phyloP scores from a whole-genome alignment of 2,888 invertebrate species.

The Punctoribates punctum region DNA sequence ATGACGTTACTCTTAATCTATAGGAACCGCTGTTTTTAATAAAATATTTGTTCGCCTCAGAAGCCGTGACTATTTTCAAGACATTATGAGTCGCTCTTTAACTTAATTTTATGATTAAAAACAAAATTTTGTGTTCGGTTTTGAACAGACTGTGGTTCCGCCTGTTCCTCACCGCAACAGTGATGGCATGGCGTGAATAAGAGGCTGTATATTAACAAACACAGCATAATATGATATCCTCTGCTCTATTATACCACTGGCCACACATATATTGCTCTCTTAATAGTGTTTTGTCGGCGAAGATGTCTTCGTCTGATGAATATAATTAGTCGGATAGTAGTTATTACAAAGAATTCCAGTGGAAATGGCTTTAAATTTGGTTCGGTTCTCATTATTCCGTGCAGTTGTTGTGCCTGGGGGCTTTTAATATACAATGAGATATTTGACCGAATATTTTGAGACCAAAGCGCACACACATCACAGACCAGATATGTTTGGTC shows the following conservation, averaged over 20 bases:
- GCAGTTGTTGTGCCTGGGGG: background rate
- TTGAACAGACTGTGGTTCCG: background rate
- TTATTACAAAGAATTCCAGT: background rate
- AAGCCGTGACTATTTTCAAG: constrained; percentile 30
- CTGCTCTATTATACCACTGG: background rate
- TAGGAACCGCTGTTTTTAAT: background rate
- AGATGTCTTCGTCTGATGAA: background rate
- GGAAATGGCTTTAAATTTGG: background rate
- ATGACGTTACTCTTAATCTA: background rate
- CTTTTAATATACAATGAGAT: constrained; percentile 11
- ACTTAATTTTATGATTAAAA: constrained; percentile 24
- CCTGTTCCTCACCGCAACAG: background rate
- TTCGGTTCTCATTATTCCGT: background rate
- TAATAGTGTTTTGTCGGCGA: background rate
- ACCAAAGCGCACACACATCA: background rate
- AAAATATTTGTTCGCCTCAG: constrained; percentile 9
- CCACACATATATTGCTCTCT: constrained; percentile 1
- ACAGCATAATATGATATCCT: background rate
- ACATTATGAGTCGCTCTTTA: constrained; percentile 5
- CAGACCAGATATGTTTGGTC: background rate
- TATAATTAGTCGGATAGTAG: constrained; percentile 15
- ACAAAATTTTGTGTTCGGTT: background rate
- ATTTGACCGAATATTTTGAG: constrained; percentile 23
- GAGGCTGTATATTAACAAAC: background rate
- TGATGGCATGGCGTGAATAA: constrained; percentile 31